Evolutionary conservation across 1,140 invertebrate genomes (phyloP).

Genomic region (Charaxes varanes): DNA sequence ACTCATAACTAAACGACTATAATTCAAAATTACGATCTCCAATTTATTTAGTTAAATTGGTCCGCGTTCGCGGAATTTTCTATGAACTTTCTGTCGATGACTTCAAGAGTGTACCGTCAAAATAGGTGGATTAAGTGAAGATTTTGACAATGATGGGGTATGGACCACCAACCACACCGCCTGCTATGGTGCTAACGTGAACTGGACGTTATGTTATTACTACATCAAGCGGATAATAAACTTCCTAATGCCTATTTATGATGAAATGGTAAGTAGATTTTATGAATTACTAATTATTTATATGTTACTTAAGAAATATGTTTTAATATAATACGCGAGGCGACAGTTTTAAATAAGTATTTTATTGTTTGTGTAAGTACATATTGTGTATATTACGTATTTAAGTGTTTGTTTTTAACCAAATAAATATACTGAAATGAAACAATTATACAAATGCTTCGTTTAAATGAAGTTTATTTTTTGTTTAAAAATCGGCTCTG

Average conservation of each 20-base stretch:
- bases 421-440: too few relatives aligned
- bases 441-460: too few relatives aligned
- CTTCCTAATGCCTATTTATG: constrained; percentile 63
- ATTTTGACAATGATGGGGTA: constrained; percentile 22
- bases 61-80: background rate
- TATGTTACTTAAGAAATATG: too few relatives aligned
- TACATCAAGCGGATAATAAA: constrained; percentile 46
- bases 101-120: constrained; percentile 30
- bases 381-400: too few relatives aligned
- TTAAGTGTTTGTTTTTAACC: too few relatives aligned
- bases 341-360: too few relatives aligned
- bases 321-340: too few relatives aligned
- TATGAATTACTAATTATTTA: too few relatives aligned
- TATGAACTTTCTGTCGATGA: background rate
- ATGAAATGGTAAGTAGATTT: constrained; percentile 55
- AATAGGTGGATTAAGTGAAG: constrained; percentile 42
- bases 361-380: too few relatives aligned
- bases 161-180: constrained; percentile 20
- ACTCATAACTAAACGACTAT: constrained; percentile 1
- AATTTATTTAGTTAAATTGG: background rate
- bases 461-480: too few relatives aligned
- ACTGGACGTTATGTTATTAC: constrained; percentile 60
- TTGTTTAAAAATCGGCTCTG: too few relatives aligned
- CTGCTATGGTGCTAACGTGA: constrained; percentile 42
- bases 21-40: background rate